Evolutionary conservation across 2,113 vertebrate species (phyloP).

Genomic region (Sterna hirundo): DNA sequence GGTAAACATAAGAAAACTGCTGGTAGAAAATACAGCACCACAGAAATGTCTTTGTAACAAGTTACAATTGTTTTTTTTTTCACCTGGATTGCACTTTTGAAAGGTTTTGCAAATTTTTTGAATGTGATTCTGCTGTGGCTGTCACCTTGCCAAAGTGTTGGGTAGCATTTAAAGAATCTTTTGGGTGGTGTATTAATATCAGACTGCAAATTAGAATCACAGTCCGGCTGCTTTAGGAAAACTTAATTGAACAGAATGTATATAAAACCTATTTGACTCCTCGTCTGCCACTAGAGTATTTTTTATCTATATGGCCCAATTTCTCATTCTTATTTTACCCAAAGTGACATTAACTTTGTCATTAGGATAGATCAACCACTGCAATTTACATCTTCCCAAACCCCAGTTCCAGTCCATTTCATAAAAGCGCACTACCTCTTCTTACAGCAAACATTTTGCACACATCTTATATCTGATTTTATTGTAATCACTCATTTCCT

Average conservation of each 20-base stretch:
- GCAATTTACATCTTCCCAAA: not conserved
- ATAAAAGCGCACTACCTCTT: not conserved
- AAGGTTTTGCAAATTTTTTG: not conserved
- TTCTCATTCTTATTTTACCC: not conserved
- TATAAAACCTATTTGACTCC: not conserved
- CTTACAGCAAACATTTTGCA: not conserved
- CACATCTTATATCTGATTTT: not conserved
- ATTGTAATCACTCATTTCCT: not conserved
- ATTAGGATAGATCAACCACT: not conserved
- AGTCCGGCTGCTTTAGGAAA: not conserved
- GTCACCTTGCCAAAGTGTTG: not conserved
- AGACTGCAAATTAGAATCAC: not conserved
- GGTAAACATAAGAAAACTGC: not conserved
- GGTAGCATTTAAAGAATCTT: not conserved
- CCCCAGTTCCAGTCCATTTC: not conserved
- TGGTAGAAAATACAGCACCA: not conserved
- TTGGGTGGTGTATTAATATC: not conserved
- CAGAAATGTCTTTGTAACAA: not conserved
- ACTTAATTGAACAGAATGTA: not conserved
- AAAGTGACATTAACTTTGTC: not conserved
- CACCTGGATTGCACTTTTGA: not conserved
- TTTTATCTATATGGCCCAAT: not conserved
- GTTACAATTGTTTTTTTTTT: not conserved
- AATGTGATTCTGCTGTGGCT: not conserved
- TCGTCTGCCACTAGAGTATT: not conserved